These are phyloP conservation scores for Pygoscelis adeliae DNA, from an alignment of 2,113 vertebrate species.

Conservation along the genomic window DNA sequence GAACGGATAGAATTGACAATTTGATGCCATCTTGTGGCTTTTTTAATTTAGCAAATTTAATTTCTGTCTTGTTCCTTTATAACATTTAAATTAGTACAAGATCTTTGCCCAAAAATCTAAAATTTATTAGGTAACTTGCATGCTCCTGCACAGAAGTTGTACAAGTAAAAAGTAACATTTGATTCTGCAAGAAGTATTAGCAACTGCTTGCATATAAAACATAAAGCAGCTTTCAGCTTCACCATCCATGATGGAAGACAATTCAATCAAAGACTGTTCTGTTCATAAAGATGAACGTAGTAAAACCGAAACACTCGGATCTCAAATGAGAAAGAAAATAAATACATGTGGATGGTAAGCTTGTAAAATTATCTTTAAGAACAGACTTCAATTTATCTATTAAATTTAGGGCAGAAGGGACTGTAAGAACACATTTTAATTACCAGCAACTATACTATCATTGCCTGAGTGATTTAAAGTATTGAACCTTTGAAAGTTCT, in stretches of 20 bases:
- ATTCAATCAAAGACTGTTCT: neutral
- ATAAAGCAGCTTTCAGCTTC: neutral
- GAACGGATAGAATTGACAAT: neutral
- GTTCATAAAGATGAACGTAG: neutral
- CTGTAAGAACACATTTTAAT: neutral
- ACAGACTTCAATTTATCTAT: neutral
- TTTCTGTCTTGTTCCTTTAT: neutral
- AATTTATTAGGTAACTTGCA: neutral
- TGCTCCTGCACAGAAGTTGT: neutral
- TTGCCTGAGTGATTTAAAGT: neutral
- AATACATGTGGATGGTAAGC: neutral
- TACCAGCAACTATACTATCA: neutral
- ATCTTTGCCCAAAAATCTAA: neutral
- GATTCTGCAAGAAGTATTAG: neutral
- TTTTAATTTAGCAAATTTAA: neutral
- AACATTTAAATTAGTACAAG: neutral
- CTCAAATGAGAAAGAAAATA: neutral
- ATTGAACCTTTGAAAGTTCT: neutral
- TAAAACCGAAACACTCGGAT: neutral
- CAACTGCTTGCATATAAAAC: neutral
- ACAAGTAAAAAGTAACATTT: neutral
- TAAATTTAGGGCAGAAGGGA: neutral
- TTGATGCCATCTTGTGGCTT: conserved; percentile 41
- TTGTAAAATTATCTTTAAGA: neutral
- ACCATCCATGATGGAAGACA: neutral